Base-by-base conservation (phyloP, 2,888 invertebrate genomes). In the Lasioglossum leucozonium region DNA sequence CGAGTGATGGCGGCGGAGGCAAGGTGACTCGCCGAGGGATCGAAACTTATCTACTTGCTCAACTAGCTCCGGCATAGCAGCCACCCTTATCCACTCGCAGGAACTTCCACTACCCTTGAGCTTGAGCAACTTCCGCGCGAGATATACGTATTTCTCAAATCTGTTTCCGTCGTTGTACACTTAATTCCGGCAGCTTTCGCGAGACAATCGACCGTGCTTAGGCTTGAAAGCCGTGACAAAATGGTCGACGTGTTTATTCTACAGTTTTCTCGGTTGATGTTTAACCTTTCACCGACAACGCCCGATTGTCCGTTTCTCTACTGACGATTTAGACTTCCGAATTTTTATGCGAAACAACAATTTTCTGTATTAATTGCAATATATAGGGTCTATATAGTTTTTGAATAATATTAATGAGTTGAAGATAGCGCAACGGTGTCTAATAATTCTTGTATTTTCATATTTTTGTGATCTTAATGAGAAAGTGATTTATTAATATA, bases 41-140 rank as follows among this genome's bases (percentile, higher is more conserved):
- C 94, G 94, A 94, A 94, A 94, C 94, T 94, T 94, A 94, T 94
- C 94, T 94, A 94, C 94, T 94, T 93, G 93, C 92, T 92, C 93
- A 94, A 94, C 94, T 94, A 92, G 93, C 92, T 92, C 91, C 90
- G 91, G 92, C 93, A 92, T 91, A 91, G 87, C 92, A 91, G 91
- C 91, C 89, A 88, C 87, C 93, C 93, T 93, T 93, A 94, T 94
- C 94, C 92, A 92, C 91, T 92, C 91, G 91, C 90, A 90, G 91
- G 89, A 93, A 94, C 93, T 94, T 93, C 87, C 82, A 62, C 90
- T 90, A 85, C 83, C 40, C 86, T 82, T 85, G 88, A 92, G 90
- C 92, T 91, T 89, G 84, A 84, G 87, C 89, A 93, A 94, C 92
- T 93, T 93, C 86, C 81, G 71, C 78, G 89, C 82, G 87, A 92